A percentile compares a stretch with the other conserved stretches of the same genome.
These are phyloP conservation scores for Decapterus maruadsi DNA, from an alignment of 2,797 vertebrate genomes.

Conservation along the genomic window DNA sequence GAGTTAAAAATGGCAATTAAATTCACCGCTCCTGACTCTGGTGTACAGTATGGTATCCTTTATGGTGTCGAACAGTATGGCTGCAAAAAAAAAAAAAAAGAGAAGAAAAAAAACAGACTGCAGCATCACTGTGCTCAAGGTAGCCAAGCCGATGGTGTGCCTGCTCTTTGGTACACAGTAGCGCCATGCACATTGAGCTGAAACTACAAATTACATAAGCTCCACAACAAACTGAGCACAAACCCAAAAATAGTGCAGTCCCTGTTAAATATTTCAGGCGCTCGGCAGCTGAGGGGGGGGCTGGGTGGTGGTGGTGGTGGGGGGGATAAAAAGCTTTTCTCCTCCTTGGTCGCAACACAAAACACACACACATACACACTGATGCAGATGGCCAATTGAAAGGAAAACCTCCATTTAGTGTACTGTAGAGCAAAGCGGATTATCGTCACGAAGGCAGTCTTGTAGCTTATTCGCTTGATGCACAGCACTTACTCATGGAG, in stretches of 20 bases:
- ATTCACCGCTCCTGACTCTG: slow-evolving; percentile 41
- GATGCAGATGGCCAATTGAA: slow-evolving; percentile 76
- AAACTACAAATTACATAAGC: slow-evolving; percentile 81
- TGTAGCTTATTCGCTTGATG: slow-evolving; percentile 49
- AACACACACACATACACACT: slow-evolving; percentile 50
- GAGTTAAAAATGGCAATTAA: slow-evolving; percentile 47
- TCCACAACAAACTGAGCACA: slow-evolving; percentile 78
- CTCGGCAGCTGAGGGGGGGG: slow-evolving; percentile 77
- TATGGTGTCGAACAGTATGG: neutral
- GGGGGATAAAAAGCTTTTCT: slow-evolving; percentile 74
- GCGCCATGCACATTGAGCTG: slow-evolving; percentile 43
- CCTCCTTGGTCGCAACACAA: slow-evolving; percentile 62
- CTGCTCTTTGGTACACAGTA: slow-evolving; percentile 51
- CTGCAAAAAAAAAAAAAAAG: neutral
- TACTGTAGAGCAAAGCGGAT: slow-evolving; percentile 64
- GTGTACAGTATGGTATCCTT: slow-evolving; percentile 28
- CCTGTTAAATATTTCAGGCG: slow-evolving; percentile 86
- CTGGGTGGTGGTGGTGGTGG: neutral
- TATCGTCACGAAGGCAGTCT: slow-evolving; percentile 65
- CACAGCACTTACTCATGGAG: slow-evolving; percentile 45
- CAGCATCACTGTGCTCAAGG: slow-evolving; percentile 16
- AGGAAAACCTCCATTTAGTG: slow-evolving; percentile 69
- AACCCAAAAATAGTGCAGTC: slow-evolving; percentile 84
- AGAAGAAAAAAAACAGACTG: neutral
- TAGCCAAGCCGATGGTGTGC: slow-evolving; percentile 10